phyloP scores from a whole-genome alignment of 2,797 vertebrate genomes.

The Astyanax mexicanus region DNA sequence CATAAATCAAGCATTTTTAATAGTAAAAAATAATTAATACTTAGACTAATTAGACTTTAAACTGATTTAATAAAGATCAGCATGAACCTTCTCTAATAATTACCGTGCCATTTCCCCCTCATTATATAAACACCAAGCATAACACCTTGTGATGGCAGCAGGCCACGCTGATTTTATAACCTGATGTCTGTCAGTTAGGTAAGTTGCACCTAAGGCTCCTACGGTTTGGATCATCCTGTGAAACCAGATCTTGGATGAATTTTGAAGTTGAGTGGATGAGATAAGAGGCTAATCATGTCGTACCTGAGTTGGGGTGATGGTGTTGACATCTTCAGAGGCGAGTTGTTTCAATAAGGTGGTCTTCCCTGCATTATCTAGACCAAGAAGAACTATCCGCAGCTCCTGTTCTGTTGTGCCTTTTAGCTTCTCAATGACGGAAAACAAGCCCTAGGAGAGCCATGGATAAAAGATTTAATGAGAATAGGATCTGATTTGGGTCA shows the following conservation, averaged over 20 bases:
- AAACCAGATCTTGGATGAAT: background rate
- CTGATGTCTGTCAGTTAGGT: constrained; percentile 15
- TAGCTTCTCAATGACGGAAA: constrained; percentile 89
- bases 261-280: background rate
- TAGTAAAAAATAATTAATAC: no score
- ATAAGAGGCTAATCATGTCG: background rate
- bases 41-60: no score
- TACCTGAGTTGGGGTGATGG: constrained; percentile 90
- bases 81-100: background rate
- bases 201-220: constrained; percentile 4
- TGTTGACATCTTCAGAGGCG: constrained; percentile 88
- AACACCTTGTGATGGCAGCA: constrained; percentile 10
- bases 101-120: background rate
- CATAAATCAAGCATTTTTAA: no score
- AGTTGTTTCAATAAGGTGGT: constrained; percentile 88
- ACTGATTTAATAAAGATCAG: no score
- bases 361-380: constrained; percentile 90
- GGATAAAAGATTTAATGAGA: background rate
- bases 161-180: constrained; percentile 23
- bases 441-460: constrained; percentile 80
- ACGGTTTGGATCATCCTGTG: background rate
- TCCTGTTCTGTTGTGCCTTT: constrained; percentile 84
- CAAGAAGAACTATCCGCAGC: constrained; percentile 88
- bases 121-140: constrained; percentile 7
- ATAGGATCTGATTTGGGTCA: background rate